A percentile compares a stretch with the other conserved stretches of the same genome.
These are phyloP conservation scores for Tarsius wallacei DNA, from an alignment of 2,797 vertebrate species.

Conservation along the genomic window DNA sequence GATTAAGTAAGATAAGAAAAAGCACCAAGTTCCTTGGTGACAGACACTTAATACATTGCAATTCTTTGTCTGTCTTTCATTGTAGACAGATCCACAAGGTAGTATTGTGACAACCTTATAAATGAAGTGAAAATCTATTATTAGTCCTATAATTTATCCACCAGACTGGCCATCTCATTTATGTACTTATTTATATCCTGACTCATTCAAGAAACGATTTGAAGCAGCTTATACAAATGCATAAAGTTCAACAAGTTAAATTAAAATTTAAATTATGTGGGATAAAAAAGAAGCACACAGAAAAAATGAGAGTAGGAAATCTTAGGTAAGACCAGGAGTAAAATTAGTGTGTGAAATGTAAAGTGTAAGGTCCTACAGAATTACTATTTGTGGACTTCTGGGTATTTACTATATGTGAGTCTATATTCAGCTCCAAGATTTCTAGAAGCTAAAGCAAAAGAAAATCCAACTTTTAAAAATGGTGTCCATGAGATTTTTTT, in stretches of 20 bases:
- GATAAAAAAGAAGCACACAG: neutral
- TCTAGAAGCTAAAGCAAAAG: neutral
- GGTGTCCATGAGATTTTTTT: neutral
- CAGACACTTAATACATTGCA: neutral
- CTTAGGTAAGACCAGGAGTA: neutral
- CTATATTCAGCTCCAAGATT: neutral
- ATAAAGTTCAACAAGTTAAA: neutral
- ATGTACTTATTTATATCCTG: neutral
- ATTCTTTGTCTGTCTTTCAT: neutral
- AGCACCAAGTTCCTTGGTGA: neutral
- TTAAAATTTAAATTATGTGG: neutral
- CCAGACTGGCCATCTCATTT: neutral
- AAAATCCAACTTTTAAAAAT: neutral
- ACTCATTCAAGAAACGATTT: neutral
- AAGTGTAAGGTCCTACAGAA: rapidly evolving
- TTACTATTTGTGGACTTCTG: neutral
- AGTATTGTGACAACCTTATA: neutral
- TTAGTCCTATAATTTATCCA: neutral
- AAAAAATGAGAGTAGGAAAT: neutral
- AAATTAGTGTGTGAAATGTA: neutral
- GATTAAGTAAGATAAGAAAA: neutral
- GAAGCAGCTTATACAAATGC: neutral
- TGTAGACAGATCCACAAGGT: neutral
- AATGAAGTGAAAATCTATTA: neutral
- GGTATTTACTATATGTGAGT: neutral